phyloP scores from a whole-genome alignment of 2,888 invertebrate species.

The Lordiphosa andalusiaca region DNA sequence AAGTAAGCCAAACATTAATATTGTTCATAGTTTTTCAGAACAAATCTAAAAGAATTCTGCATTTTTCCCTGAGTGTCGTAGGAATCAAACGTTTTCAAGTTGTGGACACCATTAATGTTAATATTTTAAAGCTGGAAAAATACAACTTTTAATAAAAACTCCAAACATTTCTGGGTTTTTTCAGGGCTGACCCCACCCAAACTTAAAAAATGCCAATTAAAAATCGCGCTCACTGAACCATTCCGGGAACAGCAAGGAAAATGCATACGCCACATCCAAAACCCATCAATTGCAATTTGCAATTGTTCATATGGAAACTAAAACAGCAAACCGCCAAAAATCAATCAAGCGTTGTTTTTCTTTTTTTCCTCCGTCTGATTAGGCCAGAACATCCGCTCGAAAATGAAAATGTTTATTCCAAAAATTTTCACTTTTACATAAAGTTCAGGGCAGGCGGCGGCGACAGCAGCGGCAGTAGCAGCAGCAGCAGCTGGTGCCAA shows the following conservation, averaged over 20 bases:
- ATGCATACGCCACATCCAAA: conserved; percentile 50
- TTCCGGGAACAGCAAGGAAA: conserved; percentile 39
- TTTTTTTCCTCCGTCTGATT: conserved; percentile 44
- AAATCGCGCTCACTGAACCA: conserved; percentile 46
- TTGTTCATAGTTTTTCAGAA: no score
- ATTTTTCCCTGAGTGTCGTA: no score
- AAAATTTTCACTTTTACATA: conserved; percentile 70
- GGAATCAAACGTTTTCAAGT: no score
- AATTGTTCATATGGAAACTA: conserved; percentile 4
- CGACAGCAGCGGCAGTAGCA: conserved; percentile 36
- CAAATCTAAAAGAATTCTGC: no score
- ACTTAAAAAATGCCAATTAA: conserved; percentile 48
- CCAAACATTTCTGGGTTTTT: background rate
- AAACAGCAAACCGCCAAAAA: conserved; percentile 27
- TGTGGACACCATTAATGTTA: no score
- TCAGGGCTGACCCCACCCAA: background rate
- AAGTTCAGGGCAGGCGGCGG: conserved; percentile 37
- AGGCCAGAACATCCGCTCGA: conserved; percentile 53
- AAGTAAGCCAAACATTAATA: no score
- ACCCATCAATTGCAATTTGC: conserved; percentile 20
- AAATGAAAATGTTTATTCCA: conserved; percentile 69
- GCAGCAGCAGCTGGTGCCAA: conserved; percentile 40
- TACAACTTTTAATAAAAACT: no score
- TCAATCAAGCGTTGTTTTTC: conserved; percentile 58
- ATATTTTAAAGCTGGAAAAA: no score